A percentile compares a stretch with the other conserved stretches of the same genome.
These are phyloP conservation scores for Chrysopilus asiliformis DNA, from an alignment of 2,888 invertebrate species.

Conservation along the genomic window DNA sequence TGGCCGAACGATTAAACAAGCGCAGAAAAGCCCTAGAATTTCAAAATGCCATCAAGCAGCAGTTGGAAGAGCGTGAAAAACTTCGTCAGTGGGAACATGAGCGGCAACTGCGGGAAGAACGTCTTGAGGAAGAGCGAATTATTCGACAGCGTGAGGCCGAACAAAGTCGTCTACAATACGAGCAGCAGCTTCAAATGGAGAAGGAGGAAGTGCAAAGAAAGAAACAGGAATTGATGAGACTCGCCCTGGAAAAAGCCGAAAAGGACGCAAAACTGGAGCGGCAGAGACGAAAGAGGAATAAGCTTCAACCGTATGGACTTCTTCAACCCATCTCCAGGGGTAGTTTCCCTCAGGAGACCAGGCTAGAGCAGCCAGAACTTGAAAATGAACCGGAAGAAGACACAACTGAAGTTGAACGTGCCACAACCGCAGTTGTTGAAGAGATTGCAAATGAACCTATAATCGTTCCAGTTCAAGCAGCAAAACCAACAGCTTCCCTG, in stretches of 20 bases:
- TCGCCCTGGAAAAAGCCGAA: conserved; percentile 66
- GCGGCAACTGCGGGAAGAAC: conserved; percentile 58
- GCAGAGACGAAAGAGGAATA: conserved; percentile 37
- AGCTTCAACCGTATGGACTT: conserved; percentile 18
- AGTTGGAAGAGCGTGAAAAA: conserved; percentile 70
- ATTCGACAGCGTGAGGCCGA: conserved; percentile 60
- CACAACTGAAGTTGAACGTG: conserved; percentile 14
- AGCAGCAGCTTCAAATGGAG: conserved; percentile 50
- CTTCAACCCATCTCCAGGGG: conserved; percentile 5
- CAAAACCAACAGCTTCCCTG: conserved; percentile 18
- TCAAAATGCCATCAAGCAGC: conserved; percentile 72
- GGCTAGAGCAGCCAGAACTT: neutral
- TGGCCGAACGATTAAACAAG: conserved; percentile 69
- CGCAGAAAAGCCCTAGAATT: conserved; percentile 73
- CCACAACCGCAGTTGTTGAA: neutral
- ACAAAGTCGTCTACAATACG: conserved; percentile 53
- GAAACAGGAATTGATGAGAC: conserved; percentile 60
- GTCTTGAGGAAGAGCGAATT: conserved; percentile 65
- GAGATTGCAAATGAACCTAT: neutral
- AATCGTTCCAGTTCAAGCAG: conserved; percentile 1
- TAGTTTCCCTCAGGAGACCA: neutral
- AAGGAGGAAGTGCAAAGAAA: conserved; percentile 57
- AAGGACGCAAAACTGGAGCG: conserved; percentile 56
- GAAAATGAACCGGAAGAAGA: neutral
- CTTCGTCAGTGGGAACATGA: conserved; percentile 64